A percentile compares a stretch with the other conserved stretches of the same genome.
Conservation (phyloP, 2,113 vertebrate species). For the Passer montanus region DNA sequence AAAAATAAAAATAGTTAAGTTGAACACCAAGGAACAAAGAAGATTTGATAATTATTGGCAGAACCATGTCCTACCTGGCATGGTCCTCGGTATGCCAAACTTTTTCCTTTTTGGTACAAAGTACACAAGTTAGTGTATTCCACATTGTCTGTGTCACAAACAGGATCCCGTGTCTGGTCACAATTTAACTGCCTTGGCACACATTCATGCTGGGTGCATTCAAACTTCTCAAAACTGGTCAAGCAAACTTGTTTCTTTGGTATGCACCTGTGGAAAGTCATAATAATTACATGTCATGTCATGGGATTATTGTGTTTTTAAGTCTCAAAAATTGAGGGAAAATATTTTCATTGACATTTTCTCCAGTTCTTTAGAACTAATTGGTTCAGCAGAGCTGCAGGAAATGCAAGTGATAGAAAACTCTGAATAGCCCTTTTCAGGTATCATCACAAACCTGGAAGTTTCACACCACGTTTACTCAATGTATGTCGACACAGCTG, state of each 20-base stretch:
- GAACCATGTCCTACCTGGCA: slow-evolving; percentile 85
- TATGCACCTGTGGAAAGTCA: slow-evolving; percentile 81
- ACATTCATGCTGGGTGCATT: slow-evolving; percentile 89
- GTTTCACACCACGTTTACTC: background rate
- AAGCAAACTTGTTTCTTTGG: slow-evolving; percentile 89
- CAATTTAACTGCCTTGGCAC: slow-evolving; percentile 82
- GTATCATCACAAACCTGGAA: background rate
- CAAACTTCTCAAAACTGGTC: slow-evolving; percentile 83
- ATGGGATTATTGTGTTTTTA: background rate
- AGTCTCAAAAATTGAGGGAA: background rate
- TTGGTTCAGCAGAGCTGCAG: background rate
- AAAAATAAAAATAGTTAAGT: background rate
- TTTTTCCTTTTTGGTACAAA: slow-evolving; percentile 89
- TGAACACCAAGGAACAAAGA: background rate
- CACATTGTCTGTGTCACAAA: slow-evolving; percentile 88
- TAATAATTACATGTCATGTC: background rate
- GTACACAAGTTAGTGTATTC: slow-evolving; percentile 86
- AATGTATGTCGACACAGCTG: background rate
- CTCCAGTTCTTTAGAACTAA: background rate
- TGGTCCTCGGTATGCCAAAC: slow-evolving; percentile 87
- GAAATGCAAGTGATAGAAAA: background rate
- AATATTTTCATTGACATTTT: background rate
- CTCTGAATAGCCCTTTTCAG: background rate
- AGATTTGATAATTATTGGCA: background rate
- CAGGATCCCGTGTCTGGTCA: slow-evolving; percentile 85